Evolutionary conservation across 2,113 vertebrate species (phyloP).

Genomic region (Perca fluviatilis): DNA sequence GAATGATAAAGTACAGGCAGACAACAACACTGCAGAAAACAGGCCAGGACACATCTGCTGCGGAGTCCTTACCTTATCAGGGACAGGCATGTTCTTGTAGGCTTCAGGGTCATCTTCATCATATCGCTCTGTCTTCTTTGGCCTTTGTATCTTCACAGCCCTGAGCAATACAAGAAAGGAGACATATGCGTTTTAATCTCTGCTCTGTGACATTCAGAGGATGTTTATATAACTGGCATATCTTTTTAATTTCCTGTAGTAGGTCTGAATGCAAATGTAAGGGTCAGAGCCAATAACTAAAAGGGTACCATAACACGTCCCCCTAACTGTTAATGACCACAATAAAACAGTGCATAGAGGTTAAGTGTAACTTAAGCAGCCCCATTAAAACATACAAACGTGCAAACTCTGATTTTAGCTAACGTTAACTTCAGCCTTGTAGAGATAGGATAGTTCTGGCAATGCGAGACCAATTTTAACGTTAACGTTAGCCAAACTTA

Average conservation of each 20-base stretch:
- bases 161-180: conserved; percentile 44
- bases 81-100: conserved; percentile 76
- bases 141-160: conserved; percentile 41
- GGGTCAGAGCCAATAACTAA: too few relatives aligned
- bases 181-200: background rate
- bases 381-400: background rate
- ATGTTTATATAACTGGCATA: background rate
- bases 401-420: background rate
- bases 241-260: background rate
- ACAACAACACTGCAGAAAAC: too few relatives aligned
- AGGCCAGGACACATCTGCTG: background rate
- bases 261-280: background rate
- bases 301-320: background rate
- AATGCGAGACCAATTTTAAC: too few relatives aligned
- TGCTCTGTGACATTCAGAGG: background rate
- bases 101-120: conserved; percentile 82
- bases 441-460: too few relatives aligned
- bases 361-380: background rate
- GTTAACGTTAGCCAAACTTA: conserved; percentile 55
- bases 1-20: too few relatives aligned
- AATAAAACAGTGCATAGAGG: background rate
- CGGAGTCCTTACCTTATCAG: conserved; percentile 78
- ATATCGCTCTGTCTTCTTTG: conserved; percentile 59
- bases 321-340: background rate
- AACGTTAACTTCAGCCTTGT: background rate